phyloP scores from a whole-genome alignment of 2,797 vertebrate genomes.

The Corythornis leucogaster region DNA sequence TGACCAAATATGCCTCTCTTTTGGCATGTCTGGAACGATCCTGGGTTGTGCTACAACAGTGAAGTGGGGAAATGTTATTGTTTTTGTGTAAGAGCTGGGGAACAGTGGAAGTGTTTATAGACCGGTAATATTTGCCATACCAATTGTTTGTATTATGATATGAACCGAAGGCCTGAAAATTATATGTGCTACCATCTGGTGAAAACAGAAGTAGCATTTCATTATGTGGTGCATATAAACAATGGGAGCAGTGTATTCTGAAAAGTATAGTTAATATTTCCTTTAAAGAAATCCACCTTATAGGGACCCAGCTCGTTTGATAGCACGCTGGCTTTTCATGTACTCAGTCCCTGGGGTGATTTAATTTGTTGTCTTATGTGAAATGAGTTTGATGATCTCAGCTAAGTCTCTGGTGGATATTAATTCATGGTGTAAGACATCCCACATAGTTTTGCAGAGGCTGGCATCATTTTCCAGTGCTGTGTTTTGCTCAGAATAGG shows the following conservation, averaged over 20 bases:
- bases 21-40: constrained; percentile 41
- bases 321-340: constrained; percentile 68
- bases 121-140: constrained; percentile 69
- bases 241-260: constrained; percentile 50
- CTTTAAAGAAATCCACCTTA: constrained; percentile 68
- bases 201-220: constrained; percentile 75
- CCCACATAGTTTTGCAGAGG: constrained; percentile 77
- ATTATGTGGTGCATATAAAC: constrained; percentile 66
- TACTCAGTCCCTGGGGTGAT: constrained; percentile 74
- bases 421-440: constrained; percentile 81
- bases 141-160: constrained; percentile 69
- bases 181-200: constrained; percentile 74
- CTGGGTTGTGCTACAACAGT: constrained; percentile 46
- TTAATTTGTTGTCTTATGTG: constrained; percentile 83
- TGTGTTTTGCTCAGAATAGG: constrained; percentile 66
- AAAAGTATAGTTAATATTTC: constrained; percentile 71
- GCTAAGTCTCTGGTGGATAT: constrained; percentile 79
- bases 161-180: constrained; percentile 68
- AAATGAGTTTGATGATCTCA: constrained; percentile 84
- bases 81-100: constrained; percentile 32
- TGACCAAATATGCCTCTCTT: constrained; percentile 39
- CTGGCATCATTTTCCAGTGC: constrained; percentile 71
- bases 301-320: constrained; percentile 59
- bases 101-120: constrained; percentile 61
- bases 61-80: constrained; percentile 29